Conservation (phyloP, 2,113 vertebrate genomes). For the Hemiscyllium ocellatum region DNA sequence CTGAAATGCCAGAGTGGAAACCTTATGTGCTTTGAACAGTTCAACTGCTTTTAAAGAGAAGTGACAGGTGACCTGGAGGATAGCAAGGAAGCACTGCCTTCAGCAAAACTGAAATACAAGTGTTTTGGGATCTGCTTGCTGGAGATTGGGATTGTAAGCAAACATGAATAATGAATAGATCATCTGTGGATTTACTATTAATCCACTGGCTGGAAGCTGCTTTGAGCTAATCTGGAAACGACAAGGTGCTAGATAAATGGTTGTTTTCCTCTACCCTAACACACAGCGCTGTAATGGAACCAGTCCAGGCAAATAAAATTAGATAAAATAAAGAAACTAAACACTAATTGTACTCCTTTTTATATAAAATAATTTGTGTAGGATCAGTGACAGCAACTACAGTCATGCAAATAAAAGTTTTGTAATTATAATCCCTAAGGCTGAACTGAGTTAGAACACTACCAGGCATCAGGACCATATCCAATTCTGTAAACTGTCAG, state of each 20-base stretch:
- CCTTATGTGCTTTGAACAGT: background rate
- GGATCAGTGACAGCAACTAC: background rate
- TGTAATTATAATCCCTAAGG: background rate
- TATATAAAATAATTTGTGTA: background rate
- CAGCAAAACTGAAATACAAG: background rate
- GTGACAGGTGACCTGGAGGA: background rate
- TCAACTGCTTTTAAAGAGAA: background rate
- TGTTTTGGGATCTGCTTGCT: background rate
- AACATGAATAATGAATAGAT: background rate
- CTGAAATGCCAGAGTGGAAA: background rate
- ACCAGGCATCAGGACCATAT: background rate
- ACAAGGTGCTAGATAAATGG: background rate
- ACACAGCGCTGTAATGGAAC: too few relatives aligned
- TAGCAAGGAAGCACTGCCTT: background rate
- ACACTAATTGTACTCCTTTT: background rate
- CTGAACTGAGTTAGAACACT: background rate
- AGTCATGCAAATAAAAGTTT: background rate
- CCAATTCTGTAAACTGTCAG: background rate
- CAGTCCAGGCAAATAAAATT: background rate
- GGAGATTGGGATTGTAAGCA: background rate
- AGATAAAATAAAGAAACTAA: background rate
- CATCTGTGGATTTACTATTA: background rate
- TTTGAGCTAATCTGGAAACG: background rate
- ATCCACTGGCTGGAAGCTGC: too few relatives aligned
- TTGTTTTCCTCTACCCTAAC: background rate